Evolutionary conservation across 2,797 vertebrate genomes (phyloP), one percentile per base, ranked within the genome.

Genomic region (Karalla daura): DNA sequence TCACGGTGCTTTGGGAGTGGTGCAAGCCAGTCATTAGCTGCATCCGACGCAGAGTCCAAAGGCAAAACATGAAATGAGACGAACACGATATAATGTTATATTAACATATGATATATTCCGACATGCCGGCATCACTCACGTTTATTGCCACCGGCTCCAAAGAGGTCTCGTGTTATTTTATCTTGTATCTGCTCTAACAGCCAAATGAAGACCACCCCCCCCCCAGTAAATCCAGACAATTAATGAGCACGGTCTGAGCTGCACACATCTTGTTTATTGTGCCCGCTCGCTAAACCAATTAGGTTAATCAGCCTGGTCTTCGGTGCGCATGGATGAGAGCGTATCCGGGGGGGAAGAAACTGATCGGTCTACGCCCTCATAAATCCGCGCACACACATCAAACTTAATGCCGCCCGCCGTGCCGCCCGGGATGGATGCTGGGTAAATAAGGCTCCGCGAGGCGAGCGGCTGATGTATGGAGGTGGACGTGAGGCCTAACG

Each of bases 401-500:
- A 78, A 83, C 80, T 61, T 59, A 76, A 85, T 67, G 63, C 76
- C 79, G 75, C 72, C 56, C 53, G 39, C 36, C 4, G 60, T n/a
- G n/a, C n/a, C n/a, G 65, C 23, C 30, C 39, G 10, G 70, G 67
- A 84, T 28, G 78, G 73, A 70, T 58, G 76, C 68, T 79, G 71
- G 43, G 71, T 86, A 90, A 90, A 91, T 81, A 84, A 76, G 80
- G 59, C 68, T 70, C 61, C 51, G 67, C 47, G 74, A 74, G 76
- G 79, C 52, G 80, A 86, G 76, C 55, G 35, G 63, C 78, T 89
- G 91, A 92, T 84, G 80, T 84, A 92, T 85, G 66, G 68, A 86
- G 83, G 86, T 74, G 81, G 91, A 93, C 91, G 64, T 77, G 80
- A 85, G 86, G 78, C 89, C 83, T 78, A 88, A 91, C 23, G 81